phyloP scores from a whole-genome alignment of 1,140 invertebrate genomes.

The Atta colombica region DNA sequence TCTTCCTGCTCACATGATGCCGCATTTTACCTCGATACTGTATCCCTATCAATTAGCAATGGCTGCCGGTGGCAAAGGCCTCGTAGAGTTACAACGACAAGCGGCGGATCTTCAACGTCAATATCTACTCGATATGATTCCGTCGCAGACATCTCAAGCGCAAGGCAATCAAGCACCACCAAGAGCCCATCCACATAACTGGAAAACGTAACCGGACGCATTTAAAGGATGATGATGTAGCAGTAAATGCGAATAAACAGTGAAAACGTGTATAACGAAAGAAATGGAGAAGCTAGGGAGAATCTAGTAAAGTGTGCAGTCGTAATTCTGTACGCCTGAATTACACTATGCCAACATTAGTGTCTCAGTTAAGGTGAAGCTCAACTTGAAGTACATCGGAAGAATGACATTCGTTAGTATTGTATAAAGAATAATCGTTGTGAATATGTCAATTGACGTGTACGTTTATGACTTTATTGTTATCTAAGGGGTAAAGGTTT shows the following conservation, averaged over 20 bases:
- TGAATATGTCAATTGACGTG: conserved; percentile 71
- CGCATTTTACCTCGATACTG: conserved; percentile 94
- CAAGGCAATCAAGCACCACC: conserved; percentile 84
- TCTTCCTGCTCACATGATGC: conserved; percentile 91
- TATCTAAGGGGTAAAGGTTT: conserved; percentile 63
- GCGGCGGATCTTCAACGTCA: conserved; percentile 97
- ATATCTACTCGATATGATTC: conserved; percentile 98
- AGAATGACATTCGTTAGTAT: conserved; percentile 59
- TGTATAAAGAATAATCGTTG: conserved; percentile 66
- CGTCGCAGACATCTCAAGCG: conserved; percentile 87
- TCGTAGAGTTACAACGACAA: conserved; percentile 91
- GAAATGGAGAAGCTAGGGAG: conserved; percentile 6
- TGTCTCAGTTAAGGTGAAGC: conserved; percentile 70
- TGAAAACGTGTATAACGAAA: conserved; percentile 53
- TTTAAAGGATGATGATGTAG: conserved; percentile 65
- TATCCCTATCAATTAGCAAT: conserved; percentile 95
- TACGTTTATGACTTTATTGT: conserved; percentile 70
- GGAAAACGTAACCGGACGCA: conserved; percentile 86
- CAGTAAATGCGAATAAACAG: conserved; percentile 66
- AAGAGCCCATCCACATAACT: conserved; percentile 85
- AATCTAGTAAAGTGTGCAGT: conserved; percentile 28
- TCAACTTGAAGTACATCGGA: conserved; percentile 62
- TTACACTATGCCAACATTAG: conserved; percentile 42
- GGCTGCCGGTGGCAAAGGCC: conserved; percentile 89
- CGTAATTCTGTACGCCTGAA: conserved; percentile 37